A percentile compares a stretch with the other conserved stretches of the same genome.
Conservation (phyloP, 2,888 invertebrate species). For the Acanthosoma haemorrhoidale region DNA sequence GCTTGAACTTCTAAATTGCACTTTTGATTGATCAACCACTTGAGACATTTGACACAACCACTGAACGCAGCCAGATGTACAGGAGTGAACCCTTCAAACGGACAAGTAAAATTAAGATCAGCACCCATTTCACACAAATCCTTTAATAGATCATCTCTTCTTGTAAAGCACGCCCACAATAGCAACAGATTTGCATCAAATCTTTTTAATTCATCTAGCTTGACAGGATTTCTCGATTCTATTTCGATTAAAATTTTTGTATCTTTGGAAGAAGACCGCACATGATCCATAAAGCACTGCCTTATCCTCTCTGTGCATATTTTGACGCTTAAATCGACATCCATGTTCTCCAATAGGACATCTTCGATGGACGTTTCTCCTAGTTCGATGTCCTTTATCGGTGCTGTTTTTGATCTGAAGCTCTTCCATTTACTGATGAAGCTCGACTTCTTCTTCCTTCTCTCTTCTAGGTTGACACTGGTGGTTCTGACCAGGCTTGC, state of each 20-base stretch:
- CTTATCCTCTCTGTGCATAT: slow-evolving; percentile 60
- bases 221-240: slow-evolving; percentile 58
- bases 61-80: slow-evolving; percentile 73
- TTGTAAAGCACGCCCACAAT: slow-evolving; percentile 65
- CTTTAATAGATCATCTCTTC: slow-evolving; percentile 61
- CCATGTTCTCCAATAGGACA: slow-evolving; percentile 31
- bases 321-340: slow-evolving; percentile 45
- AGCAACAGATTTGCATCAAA: slow-evolving; percentile 28
- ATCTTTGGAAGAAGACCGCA: slow-evolving; percentile 62
- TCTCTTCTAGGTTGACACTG: slow-evolving; percentile 47
- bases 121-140: slow-evolving; percentile 62
- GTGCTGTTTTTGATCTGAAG: slow-evolving; percentile 34
- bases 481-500: slow-evolving; percentile 48
- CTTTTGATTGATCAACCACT: slow-evolving; percentile 62
- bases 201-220: slow-evolving; percentile 4
- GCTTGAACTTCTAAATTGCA: slow-evolving; percentile 63
- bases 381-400: slow-evolving; percentile 27
- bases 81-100: slow-evolving; percentile 62
- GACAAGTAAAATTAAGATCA: slow-evolving; percentile 64
- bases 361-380: slow-evolving; percentile 38
- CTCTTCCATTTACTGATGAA: slow-evolving; percentile 41
- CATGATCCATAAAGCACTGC: slow-evolving; percentile 67
- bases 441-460: slow-evolving; percentile 30
- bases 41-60: slow-evolving; percentile 66
- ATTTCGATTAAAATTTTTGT: slow-evolving; percentile 66